Conservation (phyloP, 92 coral and sea anemone genomes). For the Porites evermanni region DNA sequence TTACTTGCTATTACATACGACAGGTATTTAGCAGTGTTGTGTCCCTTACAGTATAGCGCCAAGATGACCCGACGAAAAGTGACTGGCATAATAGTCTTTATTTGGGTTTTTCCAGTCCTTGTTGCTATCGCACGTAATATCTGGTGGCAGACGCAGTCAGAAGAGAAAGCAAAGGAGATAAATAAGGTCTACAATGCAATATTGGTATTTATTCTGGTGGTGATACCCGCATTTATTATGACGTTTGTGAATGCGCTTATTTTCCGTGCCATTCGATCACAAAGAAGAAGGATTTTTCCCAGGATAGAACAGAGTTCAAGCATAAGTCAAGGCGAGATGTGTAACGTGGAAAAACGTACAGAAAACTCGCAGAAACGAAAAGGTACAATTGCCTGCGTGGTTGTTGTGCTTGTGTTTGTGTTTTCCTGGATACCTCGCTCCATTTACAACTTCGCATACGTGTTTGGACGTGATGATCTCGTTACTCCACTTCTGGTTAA, state of each 20-base stretch:
- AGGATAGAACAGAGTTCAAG: not conserved
- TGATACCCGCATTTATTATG: slow-evolving; percentile 60
- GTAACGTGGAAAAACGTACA: not conserved
- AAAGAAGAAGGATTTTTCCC: slow-evolving; percentile 30
- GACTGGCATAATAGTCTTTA: slow-evolving; percentile 26
- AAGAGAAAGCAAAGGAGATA: slow-evolving; percentile 15
- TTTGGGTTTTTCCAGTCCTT: slow-evolving; percentile 62
- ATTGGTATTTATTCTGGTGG: slow-evolving; percentile 50
- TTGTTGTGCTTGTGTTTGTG: slow-evolving; percentile 60
- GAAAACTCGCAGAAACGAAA: slow-evolving; percentile 28
- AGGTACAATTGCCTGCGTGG: slow-evolving; percentile 63
- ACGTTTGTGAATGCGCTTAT: slow-evolving; percentile 48
- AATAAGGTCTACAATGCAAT: slow-evolving; percentile 61
- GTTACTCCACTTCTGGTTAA: slow-evolving; percentile 54
- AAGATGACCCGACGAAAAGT: slow-evolving; percentile 54
- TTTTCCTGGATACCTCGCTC: slow-evolving; percentile 75
- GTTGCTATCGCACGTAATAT: slow-evolving; percentile 50
- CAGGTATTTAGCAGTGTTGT: slow-evolving; percentile 67
- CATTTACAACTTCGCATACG: slow-evolving; percentile 48
- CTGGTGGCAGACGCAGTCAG: slow-evolving; percentile 52
- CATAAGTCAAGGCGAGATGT: not conserved
- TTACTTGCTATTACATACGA: slow-evolving; percentile 75
- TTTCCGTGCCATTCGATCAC: slow-evolving; percentile 57
- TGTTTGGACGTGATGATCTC: slow-evolving; percentile 52
- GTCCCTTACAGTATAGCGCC: slow-evolving; percentile 63